A percentile compares a stretch with the other conserved stretches of the same genome.
These are phyloP conservation scores for Podarcis muralis DNA, from an alignment of 2,113 vertebrate species.

Conservation along the genomic window DNA sequence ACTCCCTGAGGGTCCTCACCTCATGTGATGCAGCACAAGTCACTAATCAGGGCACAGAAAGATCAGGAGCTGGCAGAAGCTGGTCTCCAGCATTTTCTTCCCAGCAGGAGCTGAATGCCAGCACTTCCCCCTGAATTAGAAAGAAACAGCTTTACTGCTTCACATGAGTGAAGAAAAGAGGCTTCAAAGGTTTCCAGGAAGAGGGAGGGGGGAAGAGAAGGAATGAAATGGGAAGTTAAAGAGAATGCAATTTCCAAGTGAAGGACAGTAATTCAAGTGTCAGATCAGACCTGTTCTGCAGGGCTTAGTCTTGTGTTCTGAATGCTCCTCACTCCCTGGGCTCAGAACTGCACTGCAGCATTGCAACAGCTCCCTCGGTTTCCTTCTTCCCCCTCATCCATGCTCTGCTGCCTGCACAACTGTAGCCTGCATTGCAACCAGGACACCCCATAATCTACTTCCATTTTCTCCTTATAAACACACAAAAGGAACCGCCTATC, in stretches of 20 bases:
- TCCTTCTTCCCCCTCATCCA: background rate
- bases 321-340: accelerated
- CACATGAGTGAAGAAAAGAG: constrained; percentile 5
- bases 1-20: constrained; percentile 5
- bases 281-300: background rate
- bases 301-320: background rate
- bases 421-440: background rate
- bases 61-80: accelerated
- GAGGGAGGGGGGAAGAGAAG: background rate
- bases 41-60: constrained; percentile 50
- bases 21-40: constrained; percentile 31
- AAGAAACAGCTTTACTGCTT: background rate
- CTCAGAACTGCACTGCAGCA: background rate
- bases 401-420: background rate
- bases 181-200: constrained; percentile 15
- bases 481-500: background rate
- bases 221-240: background rate
- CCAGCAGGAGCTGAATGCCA: constrained; percentile 50
- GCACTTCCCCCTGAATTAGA: constrained; percentile 24
- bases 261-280: background rate
- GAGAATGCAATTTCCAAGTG: constrained; percentile 11
- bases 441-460: background rate
- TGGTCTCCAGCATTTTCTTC: constrained; percentile 46
- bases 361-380: background rate
- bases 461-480: background rate